phyloP scores from a whole-genome alignment of 1,140 invertebrate species.

The Atta texana region DNA sequence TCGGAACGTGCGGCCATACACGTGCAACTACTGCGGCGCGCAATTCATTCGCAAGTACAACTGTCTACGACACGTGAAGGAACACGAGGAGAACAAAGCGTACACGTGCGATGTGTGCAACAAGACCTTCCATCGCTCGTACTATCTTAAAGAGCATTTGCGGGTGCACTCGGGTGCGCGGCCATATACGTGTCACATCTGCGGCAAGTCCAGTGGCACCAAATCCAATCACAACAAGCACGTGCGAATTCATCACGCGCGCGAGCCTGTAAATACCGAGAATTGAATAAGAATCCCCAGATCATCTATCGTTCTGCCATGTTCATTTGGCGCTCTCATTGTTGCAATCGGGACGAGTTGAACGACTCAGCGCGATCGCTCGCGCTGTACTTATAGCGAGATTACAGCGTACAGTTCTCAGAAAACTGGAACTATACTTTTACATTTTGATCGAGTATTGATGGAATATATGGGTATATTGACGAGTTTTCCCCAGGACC shows the following conservation, averaged over 20 bases:
- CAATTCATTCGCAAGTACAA: constrained; percentile 97
- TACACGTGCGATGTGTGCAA: constrained; percentile 95
- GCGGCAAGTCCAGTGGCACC: constrained; percentile 94
- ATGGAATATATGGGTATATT: neutral
- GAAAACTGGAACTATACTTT: constrained; percentile 20
- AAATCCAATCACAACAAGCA: constrained; percentile 96
- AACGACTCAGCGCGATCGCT: neutral
- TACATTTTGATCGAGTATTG: constrained; percentile 18
- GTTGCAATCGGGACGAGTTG: constrained; percentile 13
- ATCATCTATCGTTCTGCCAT: neutral
- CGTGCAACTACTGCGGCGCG: constrained; percentile 97
- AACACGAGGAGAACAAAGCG: constrained; percentile 95
- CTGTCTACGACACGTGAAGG: constrained; percentile 95
- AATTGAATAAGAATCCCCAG: constrained; percentile 86
- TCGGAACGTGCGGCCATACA: constrained; percentile 93
- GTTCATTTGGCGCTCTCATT: neutral
- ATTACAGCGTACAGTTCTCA: constrained; percentile 31
- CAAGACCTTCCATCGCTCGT: constrained; percentile 94
- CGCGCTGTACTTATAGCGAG: constrained; percentile 39
- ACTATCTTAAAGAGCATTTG: constrained; percentile 95
- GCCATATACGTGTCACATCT: constrained; percentile 94
- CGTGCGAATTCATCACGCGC: constrained; percentile 94
- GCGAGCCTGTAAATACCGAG: constrained; percentile 94
- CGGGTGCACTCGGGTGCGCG: constrained; percentile 94
- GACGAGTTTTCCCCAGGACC: neutral